Conservation (phyloP, 2,888 invertebrate species). For the Neelides folsomi region DNA sequence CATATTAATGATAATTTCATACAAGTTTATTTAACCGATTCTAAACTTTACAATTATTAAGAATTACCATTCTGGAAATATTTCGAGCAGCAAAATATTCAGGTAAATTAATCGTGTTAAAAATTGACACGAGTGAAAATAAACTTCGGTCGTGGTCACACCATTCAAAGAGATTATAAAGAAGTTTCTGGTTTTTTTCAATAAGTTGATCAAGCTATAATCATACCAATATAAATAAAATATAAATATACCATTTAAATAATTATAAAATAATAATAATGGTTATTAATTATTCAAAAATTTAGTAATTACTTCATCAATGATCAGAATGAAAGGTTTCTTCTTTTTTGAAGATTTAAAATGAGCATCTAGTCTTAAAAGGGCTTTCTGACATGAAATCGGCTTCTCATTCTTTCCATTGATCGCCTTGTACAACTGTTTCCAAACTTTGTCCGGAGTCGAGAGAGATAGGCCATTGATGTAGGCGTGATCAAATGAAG, state of each 20-base stretch:
- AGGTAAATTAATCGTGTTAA: slow-evolving; percentile 97
- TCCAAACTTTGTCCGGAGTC: slow-evolving; percentile 28
- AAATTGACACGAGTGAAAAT: slow-evolving; percentile 83
- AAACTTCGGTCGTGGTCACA: slow-evolving; percentile 62
- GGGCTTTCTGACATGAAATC: slow-evolving; percentile 72
- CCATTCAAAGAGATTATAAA: slow-evolving; percentile 97
- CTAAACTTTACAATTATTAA: too few species aligned
- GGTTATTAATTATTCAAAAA: too few species aligned
- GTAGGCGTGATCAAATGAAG: slow-evolving; percentile 19
- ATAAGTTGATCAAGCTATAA: slow-evolving; percentile 73
- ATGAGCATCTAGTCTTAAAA: slow-evolving; percentile 56
- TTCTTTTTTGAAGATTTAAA: slow-evolving; percentile 55
- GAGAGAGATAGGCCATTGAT: slow-evolving; percentile 27
- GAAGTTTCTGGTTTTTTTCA: slow-evolving; percentile 83
- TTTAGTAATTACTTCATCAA: slow-evolving; percentile 73
- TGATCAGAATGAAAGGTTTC: slow-evolving; percentile 58
- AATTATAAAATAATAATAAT: too few species aligned
- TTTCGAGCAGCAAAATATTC: slow-evolving; percentile 73
- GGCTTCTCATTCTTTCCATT: slow-evolving; percentile 41
- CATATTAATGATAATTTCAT: too few species aligned
- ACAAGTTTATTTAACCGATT: too few species aligned
- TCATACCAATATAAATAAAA: too few species aligned
- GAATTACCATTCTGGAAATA: slow-evolving; percentile 49
- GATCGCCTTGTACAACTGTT: slow-evolving; percentile 16
- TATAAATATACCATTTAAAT: too few species aligned